phyloP scores from a whole-genome alignment of 2,113 vertebrate genomes.

The Phylloscopus trochilus region DNA sequence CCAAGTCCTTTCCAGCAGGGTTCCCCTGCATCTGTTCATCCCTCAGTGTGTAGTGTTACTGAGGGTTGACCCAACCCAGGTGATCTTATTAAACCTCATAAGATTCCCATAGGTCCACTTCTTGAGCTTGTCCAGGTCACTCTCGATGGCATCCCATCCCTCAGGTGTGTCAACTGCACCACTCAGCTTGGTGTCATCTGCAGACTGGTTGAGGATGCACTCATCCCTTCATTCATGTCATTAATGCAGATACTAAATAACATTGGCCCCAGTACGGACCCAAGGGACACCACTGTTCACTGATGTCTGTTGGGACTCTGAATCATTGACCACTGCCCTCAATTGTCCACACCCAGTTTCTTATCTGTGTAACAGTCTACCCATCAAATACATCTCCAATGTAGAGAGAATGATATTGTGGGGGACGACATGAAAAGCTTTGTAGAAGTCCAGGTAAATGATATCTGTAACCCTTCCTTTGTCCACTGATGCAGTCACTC shows the following conservation, averaged over 20 bases:
- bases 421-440: not conserved
- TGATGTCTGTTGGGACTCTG: not conserved
- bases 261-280: not conserved
- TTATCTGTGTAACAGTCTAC: not conserved
- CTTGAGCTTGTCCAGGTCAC: not conserved
- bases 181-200: not conserved
- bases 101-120: not conserved
- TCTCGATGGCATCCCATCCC: not conserved
- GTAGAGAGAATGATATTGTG: not conserved
- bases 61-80: not conserved
- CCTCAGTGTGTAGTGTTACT: not conserved
- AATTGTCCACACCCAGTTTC: not conserved
- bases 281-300: not conserved
- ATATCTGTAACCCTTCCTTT: not conserved
- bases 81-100: not conserved
- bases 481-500: not conserved
- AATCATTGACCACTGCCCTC: not conserved
- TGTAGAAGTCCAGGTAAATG: not conserved
- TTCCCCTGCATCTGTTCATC: not conserved
- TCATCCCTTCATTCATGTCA: not conserved
- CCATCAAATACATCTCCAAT: not conserved
- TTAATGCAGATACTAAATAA: not conserved
- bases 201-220: not conserved
- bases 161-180: not conserved
- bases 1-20: not conserved